phyloP scores from a whole-genome alignment of 2,797 vertebrate genomes.

The Microchirus variegatus region DNA sequence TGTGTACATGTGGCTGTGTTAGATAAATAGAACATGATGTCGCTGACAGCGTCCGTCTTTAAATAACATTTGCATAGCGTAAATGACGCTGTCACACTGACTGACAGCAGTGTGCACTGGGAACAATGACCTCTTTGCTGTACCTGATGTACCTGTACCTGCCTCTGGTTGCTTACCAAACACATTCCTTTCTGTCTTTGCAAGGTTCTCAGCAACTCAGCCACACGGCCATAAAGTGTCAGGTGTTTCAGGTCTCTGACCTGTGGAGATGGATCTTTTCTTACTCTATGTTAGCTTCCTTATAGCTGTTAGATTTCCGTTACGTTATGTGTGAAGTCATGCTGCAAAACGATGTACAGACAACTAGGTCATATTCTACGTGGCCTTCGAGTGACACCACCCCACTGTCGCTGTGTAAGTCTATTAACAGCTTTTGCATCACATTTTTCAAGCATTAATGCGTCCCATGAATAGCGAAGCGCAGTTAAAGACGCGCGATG shows the following conservation, averaged over 20 bases:
- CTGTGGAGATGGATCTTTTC: neutral
- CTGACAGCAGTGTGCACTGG: constrained; percentile 4
- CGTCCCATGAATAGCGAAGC: constrained; percentile 27
- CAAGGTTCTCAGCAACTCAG: constrained; percentile 34
- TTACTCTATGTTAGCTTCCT: constrained; percentile 11
- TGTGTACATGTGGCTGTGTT: neutral
- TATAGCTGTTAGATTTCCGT: too few species aligned
- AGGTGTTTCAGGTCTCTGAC: constrained; percentile 23
- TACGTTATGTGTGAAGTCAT: too few species aligned
- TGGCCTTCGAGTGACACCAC: constrained; percentile 13
- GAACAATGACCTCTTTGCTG: constrained; percentile 40
- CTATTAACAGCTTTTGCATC: constrained; percentile 46
- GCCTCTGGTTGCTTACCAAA: constrained; percentile 49
- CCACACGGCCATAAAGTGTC: constrained; percentile 44
- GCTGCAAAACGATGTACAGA: neutral
- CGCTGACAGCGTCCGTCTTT: constrained; percentile 7
- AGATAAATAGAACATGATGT: neutral
- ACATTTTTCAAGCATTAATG: constrained; percentile 35
- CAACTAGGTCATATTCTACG: constrained; percentile 14
- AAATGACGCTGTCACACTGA: constrained; percentile 11
- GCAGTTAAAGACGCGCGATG: constrained; percentile 10
- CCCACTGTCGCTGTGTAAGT: constrained; percentile 39
- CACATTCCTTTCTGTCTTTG: constrained; percentile 58
- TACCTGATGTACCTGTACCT: constrained; percentile 30
- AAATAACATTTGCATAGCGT: constrained; percentile 32